A percentile compares a stretch with the other conserved stretches of the same genome.
Evolutionary conservation across 1,140 invertebrate species (phyloP).

Genomic region (Nasonia giraulti): DNA sequence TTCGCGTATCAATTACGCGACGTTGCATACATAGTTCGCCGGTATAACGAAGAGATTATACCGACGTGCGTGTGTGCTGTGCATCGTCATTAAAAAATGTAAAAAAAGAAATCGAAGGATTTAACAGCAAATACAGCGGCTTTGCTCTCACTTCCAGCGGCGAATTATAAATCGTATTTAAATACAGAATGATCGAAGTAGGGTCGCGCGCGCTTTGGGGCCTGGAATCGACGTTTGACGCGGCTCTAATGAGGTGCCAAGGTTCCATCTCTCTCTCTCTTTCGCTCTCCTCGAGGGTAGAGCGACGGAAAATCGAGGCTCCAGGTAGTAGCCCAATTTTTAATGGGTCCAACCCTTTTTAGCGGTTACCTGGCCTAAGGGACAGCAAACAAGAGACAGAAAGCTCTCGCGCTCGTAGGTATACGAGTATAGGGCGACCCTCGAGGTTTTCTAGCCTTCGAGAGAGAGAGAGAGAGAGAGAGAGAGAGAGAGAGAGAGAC

Average conservation of each 20-base stretch:
- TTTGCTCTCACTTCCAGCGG: background rate
- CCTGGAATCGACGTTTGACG: slow-evolving; percentile 64
- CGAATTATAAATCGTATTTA: slow-evolving; percentile 29
- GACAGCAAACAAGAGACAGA: slow-evolving; percentile 28
- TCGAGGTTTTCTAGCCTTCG: slow-evolving; percentile 19
- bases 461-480: slow-evolving; percentile 34
- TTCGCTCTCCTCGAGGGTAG: background rate
- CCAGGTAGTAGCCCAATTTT: slow-evolving; percentile 71
- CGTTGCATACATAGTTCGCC: too few relatives aligned
- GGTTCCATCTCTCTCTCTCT: background rate
- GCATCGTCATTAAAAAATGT: background rate
- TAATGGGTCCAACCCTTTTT: slow-evolving; percentile 65
- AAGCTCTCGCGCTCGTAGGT: slow-evolving; percentile 42
- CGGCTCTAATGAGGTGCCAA: slow-evolving; percentile 69
- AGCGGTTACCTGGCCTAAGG: slow-evolving; percentile 57
- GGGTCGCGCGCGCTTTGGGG: background rate
- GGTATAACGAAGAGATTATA: too few relatives aligned
- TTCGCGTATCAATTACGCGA: too few relatives aligned
- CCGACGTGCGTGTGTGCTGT: too few relatives aligned
- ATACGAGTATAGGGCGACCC: background rate
- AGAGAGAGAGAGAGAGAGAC: slow-evolving; percentile 47
- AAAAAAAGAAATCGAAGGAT: background rate
- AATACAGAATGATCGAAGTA: slow-evolving; percentile 20
- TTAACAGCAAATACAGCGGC: background rate
- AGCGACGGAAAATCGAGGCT: slow-evolving; percentile 41